A percentile compares a stretch with the other conserved stretches of the same genome.
Conservation (phyloP, 2,888 invertebrate genomes). For the Pachycephus smyrnensis region DNA sequence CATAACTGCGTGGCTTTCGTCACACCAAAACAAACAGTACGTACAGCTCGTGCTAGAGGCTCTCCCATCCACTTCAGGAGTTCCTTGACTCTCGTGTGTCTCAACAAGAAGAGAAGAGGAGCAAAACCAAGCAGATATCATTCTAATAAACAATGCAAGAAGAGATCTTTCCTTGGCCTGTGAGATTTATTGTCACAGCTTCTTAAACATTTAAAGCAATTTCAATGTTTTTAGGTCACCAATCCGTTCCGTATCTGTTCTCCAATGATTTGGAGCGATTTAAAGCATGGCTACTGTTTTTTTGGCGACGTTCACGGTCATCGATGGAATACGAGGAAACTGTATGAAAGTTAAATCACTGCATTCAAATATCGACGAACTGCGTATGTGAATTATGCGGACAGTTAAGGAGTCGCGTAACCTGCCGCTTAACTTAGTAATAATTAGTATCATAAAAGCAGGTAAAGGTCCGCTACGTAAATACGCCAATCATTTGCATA, state of each 20-base stretch:
- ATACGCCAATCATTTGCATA: background rate
- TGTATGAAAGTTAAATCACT: background rate
- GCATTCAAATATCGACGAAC: background rate
- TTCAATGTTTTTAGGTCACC: background rate
- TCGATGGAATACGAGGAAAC: background rate
- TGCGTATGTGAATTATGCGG: background rate
- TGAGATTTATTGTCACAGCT: background rate
- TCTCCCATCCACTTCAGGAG: background rate
- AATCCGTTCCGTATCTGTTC: background rate
- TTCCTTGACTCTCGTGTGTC: background rate
- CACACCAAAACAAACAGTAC: background rate
- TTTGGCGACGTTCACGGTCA: background rate
- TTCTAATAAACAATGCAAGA: background rate
- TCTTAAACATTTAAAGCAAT: background rate
- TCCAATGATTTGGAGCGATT: background rate
- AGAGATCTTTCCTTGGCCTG: background rate
- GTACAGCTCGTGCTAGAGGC: background rate
- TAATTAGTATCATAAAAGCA: background rate
- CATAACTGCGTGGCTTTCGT: background rate
- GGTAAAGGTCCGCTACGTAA: background rate
- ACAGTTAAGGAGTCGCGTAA: background rate
- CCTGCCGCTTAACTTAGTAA: background rate
- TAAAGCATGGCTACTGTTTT: background rate
- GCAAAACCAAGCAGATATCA: background rate
- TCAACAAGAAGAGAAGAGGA: background rate